These are phyloP conservation scores for Panthera uncia DNA, from an alignment of 2,113 vertebrate genomes.

Conservation along the genomic window DNA sequence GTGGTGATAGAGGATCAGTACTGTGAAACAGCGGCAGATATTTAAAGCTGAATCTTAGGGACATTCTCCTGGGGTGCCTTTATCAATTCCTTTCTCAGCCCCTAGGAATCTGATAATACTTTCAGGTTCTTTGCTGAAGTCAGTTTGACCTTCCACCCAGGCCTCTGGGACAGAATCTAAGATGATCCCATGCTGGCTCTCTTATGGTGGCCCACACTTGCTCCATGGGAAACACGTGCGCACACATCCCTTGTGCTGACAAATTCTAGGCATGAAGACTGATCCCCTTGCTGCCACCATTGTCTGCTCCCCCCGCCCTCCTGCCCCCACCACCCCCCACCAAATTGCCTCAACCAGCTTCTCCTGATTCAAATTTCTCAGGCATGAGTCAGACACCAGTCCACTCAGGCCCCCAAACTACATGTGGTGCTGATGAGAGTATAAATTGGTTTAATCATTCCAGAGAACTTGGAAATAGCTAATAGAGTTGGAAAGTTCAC, in stretches of 20 bases:
- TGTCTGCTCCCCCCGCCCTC: not conserved
- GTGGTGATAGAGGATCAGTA: not conserved
- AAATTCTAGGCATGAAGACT: not conserved
- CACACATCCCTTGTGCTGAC: not conserved
- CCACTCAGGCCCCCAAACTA: not conserved
- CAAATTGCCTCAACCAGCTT: not conserved
- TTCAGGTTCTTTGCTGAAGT: not conserved
- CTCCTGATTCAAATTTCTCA: constrained; percentile 24
- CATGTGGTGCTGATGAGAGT: not conserved
- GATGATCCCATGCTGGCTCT: not conserved
- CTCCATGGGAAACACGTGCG: not conserved
- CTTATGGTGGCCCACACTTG: not conserved
- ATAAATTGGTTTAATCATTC: not conserved
- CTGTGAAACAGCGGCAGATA: not conserved
- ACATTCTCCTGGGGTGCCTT: not conserved
- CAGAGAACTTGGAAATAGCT: not conserved
- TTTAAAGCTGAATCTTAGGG: not conserved
- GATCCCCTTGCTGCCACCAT: not conserved
- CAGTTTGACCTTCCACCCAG: not conserved
- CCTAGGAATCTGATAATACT: not conserved
- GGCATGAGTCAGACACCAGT: not conserved
- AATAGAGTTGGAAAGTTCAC: not conserved
- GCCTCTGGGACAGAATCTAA: not conserved
- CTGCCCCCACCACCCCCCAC: not conserved
- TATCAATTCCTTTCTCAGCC: not conserved